Conservation (phyloP, 2,113 vertebrate genomes). For the Coptodon rendalli region DNA sequence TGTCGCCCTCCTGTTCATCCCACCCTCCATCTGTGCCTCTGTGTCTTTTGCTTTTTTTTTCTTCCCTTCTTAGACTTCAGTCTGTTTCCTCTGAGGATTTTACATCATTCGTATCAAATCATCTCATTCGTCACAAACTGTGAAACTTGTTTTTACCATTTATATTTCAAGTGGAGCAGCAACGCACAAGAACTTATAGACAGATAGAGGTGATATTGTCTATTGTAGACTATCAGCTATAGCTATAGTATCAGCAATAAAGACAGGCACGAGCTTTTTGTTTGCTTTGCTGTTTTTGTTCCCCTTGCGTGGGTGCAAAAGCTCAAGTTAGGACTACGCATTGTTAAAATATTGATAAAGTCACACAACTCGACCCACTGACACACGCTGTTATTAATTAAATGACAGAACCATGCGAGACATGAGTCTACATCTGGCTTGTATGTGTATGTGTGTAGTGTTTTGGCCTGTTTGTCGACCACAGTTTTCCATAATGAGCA, state of each 20-base stretch:
- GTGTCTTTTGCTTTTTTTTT: background rate
- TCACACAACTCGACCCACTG: background rate
- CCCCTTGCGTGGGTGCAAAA: background rate
- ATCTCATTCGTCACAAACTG: background rate
- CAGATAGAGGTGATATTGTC: background rate
- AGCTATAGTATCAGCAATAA: background rate
- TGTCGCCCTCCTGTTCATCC: background rate
- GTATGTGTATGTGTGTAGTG: background rate
- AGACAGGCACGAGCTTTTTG: background rate
- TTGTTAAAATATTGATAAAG: background rate
- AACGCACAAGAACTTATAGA: background rate
- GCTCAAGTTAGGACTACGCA: background rate
- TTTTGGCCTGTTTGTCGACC: background rate
- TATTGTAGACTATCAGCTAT: background rate
- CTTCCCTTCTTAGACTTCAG: background rate
- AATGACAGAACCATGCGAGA: background rate
- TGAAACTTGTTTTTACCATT: background rate
- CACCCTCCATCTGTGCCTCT: background rate
- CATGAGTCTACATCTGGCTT: background rate
- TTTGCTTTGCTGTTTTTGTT: background rate
- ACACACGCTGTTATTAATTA: background rate
- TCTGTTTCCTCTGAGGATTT: background rate
- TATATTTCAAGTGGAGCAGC: background rate
- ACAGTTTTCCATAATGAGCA: slow-evolving; percentile 43
- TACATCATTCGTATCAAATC: slow-evolving; percentile 5